Percentiles rank a stretch among this genome's conserved stretches.
Conservation (phyloP, 2,888 invertebrate genomes). For the Eupeodes luniger region DNA sequence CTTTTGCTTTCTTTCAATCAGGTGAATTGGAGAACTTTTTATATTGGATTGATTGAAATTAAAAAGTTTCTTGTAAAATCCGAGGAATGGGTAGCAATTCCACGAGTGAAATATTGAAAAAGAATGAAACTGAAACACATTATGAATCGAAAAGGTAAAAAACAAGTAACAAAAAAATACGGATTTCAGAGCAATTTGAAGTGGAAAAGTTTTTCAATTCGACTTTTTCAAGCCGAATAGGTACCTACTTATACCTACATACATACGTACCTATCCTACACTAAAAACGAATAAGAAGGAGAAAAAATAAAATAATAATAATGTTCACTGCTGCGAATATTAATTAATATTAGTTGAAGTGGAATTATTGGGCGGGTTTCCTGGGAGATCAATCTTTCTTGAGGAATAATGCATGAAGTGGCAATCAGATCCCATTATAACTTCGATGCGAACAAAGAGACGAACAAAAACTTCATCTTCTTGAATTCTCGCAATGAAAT, state of each 20-base stretch:
- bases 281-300: conserved; percentile 26
- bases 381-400: conserved; percentile 9
- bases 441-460: not conserved
- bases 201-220: conserved; percentile 73
- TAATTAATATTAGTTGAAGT: conserved; percentile 59
- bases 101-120: conserved; percentile 47
- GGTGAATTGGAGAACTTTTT: conserved; percentile 69
- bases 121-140: conserved; percentile 68
- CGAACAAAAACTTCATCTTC: conserved; percentile 13
- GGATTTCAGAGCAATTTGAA: conserved; percentile 70
- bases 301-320: conserved; percentile 25
- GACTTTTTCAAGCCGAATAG: conserved; percentile 40
- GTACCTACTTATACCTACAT: not conserved
- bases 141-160: conserved; percentile 38
- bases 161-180: conserved; percentile 13
- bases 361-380: conserved; percentile 13
- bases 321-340: conserved; percentile 64
- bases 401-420: conserved; percentile 30
- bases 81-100: conserved; percentile 5
- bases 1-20: conserved; percentile 62
- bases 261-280: not conserved
- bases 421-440: conserved; percentile 44
- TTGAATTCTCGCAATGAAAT: not conserved
- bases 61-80: conserved; percentile 57
- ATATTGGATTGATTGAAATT: conserved; percentile 74